These are phyloP conservation scores for Turnix velox DNA, from an alignment of 2,113 vertebrate species.

Conservation along the genomic window DNA sequence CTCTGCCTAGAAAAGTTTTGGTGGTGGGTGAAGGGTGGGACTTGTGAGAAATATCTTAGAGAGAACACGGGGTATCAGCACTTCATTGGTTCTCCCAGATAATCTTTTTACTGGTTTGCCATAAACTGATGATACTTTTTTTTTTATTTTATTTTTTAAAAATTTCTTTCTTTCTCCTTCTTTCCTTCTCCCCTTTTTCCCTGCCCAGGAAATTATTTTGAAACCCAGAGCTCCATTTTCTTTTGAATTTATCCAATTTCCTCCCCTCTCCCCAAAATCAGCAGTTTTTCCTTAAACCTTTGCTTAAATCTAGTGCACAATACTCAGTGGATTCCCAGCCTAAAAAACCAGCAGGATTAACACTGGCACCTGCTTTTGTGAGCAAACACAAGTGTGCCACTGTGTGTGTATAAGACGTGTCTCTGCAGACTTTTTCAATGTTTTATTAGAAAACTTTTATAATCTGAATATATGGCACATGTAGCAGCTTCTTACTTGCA, in stretches of 20 bases:
- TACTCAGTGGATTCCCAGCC: neutral
- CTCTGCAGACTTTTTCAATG: neutral
- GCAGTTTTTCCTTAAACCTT: neutral
- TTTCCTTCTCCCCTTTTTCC: neutral
- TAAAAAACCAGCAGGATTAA: neutral
- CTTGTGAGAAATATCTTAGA: neutral
- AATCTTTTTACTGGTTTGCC: neutral
- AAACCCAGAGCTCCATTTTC: neutral
- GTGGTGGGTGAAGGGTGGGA: neutral
- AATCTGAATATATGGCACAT: neutral
- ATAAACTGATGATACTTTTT: fast-evolving
- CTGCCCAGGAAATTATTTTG: neutral
- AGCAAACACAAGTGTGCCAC: neutral
- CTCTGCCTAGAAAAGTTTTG: neutral
- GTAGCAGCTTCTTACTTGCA: neutral
- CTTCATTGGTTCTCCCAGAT: neutral
- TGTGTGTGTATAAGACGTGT: fast-evolving
- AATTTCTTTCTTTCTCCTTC: neutral
- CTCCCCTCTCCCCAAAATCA: neutral
- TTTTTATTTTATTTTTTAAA: too few relatives aligned
- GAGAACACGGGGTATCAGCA: neutral
- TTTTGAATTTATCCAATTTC: neutral
- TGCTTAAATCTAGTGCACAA: neutral
- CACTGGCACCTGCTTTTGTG: neutral
- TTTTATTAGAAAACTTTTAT: neutral